These are phyloP conservation scores for Ochropleura plecta DNA, from an alignment of 2,888 invertebrate species.

Conservation along the genomic window DNA sequence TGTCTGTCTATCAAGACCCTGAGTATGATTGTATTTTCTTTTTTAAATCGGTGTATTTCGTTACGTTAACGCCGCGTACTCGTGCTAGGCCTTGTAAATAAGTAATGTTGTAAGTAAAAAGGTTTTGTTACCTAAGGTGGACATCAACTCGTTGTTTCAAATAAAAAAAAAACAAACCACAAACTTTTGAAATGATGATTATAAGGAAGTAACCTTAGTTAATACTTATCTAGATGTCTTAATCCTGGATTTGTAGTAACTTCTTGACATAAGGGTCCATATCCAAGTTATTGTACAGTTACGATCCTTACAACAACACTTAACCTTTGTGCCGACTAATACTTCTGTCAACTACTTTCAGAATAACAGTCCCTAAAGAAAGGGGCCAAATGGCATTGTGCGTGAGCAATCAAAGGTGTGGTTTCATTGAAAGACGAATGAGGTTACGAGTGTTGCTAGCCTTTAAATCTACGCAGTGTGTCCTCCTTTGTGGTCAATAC, in stretches of 20 bases:
- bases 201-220: background rate
- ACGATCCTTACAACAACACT: background rate
- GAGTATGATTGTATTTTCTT: no score
- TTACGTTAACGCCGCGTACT: no score
- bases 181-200: background rate
- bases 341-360: slow-evolving; percentile 34
- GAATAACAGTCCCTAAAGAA: slow-evolving; percentile 32
- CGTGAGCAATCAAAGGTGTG: slow-evolving; percentile 71
- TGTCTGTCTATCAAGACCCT: no score
- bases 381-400: slow-evolving; percentile 63
- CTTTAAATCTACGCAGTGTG: slow-evolving; percentile 33
- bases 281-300: background rate
- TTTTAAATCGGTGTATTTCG: no score
- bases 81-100: no score
- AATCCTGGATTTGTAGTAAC: background rate
- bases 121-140: no score
- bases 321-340: slow-evolving; percentile 4
- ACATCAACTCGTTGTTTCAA: no score
- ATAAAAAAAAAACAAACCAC: no score
- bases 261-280: background rate
- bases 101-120: no score
- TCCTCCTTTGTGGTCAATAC: slow-evolving; percentile 34
- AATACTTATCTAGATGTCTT: background rate
- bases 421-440: slow-evolving; percentile 59
- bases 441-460: slow-evolving; percentile 52